Evolutionary conservation across 1,140 invertebrate species (phyloP).

Genomic region (Pseudomyrmex sp.): DNA sequence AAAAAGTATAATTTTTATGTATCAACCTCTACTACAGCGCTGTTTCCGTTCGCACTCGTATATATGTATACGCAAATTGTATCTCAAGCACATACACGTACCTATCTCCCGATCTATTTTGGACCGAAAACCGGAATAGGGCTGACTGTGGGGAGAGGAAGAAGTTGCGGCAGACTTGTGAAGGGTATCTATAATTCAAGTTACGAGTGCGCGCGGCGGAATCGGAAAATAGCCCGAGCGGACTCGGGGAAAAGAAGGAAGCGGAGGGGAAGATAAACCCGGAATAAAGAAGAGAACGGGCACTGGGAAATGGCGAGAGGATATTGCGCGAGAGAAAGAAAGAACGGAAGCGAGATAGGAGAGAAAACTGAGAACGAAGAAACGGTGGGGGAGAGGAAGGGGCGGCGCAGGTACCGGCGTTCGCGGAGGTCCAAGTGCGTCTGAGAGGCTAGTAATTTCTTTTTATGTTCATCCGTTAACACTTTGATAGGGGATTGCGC

Average conservation of each 20-base stretch:
- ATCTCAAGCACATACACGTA: neutral
- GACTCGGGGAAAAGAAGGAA: constrained; percentile 50
- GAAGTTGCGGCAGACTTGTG: constrained; percentile 53
- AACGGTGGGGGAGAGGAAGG: neutral
- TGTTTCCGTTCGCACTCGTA: constrained; percentile 5
- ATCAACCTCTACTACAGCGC: too few relatives aligned
- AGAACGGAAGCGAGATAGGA: constrained; percentile 17
- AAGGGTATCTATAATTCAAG: constrained; percentile 73
- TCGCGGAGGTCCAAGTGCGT: constrained; percentile 64
- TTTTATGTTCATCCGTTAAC: constrained; percentile 70
- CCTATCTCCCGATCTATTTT: neutral
- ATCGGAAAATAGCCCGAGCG: constrained; percentile 65
- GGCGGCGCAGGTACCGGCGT: constrained; percentile 13
- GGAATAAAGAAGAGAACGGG: constrained; percentile 48
- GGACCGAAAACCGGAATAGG: constrained; percentile 19
- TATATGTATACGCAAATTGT: constrained; percentile 36
- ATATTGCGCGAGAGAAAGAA: constrained; percentile 24
- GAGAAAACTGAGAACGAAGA: neutral
- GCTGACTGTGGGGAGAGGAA: neutral
- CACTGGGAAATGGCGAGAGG: constrained; percentile 28
- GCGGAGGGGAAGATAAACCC: constrained; percentile 45
- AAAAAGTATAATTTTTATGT: constrained; percentile 33
- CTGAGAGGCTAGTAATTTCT: constrained; percentile 75
- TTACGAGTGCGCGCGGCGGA: constrained; percentile 60
- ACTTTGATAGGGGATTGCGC: constrained; percentile 11